Conservation (phyloP, 2,113 vertebrate genomes). For the Myanophis thanlyinensis region DNA sequence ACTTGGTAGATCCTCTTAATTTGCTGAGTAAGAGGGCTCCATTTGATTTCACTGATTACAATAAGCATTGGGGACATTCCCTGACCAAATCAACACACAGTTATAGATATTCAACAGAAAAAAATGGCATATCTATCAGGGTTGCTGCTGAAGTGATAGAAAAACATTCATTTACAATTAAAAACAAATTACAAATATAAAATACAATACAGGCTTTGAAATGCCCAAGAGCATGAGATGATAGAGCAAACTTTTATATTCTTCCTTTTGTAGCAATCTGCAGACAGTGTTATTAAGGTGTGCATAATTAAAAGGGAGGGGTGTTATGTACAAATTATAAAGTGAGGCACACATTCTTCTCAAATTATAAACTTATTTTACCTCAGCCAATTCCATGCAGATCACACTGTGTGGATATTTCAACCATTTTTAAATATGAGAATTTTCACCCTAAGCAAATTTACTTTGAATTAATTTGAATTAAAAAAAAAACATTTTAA, state of each 20-base stretch:
- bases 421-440: background rate
- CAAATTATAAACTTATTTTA: slow-evolving; percentile 2
- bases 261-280: background rate
- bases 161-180: background rate
- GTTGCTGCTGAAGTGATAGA: background rate
- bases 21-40: background rate
- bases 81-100: background rate
- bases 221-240: background rate
- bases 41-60: background rate
- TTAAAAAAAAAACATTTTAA: background rate
- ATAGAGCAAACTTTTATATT: background rate
- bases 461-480: background rate
- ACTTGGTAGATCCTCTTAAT: background rate
- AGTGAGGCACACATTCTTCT: slow-evolving; percentile 14
- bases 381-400: background rate
- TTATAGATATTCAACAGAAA: background rate
- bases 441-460: background rate
- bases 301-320: slow-evolving; percentile 2
- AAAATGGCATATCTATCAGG: background rate
- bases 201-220: background rate
- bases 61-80: background rate
- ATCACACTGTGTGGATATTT: slow-evolving; percentile 3
- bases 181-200: background rate
- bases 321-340: slow-evolving; percentile 4
- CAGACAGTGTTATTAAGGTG: background rate